phyloP scores from a whole-genome alignment of 1,140 invertebrate species.

The Procambarus virginalis region DNA sequence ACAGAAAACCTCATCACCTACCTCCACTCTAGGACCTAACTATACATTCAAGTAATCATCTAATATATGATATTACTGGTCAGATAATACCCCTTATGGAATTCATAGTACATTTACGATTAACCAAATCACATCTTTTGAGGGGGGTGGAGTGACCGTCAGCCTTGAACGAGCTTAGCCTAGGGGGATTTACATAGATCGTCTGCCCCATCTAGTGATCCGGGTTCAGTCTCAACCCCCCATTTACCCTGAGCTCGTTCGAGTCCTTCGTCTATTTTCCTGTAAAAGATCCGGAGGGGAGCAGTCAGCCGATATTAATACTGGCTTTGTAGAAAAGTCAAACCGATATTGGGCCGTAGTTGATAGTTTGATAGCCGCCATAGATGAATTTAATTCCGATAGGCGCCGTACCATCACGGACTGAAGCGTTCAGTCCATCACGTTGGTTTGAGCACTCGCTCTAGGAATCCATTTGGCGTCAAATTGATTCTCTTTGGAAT shows the following conservation, averaged over 20 bases:
- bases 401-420: conserved; percentile 21
- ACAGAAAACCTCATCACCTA: too few relatives aligned
- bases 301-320: conserved; percentile 28
- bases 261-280: conserved; percentile 9
- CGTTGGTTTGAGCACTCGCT: neutral
- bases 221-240: neutral
- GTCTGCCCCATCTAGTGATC: too few relatives aligned
- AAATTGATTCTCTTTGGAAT: neutral
- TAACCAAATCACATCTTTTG: too few relatives aligned
- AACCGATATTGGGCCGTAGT: conserved; percentile 4
- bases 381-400: conserved; percentile 32
- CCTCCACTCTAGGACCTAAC: too few relatives aligned
- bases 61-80: too few relatives aligned
- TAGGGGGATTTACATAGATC: too few relatives aligned
- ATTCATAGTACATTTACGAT: too few relatives aligned
- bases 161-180: too few relatives aligned
- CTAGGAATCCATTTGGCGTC: neutral
- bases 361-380: conserved; percentile 10
- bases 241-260: too few relatives aligned
- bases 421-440: neutral
- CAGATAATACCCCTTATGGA: too few relatives aligned
- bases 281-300: conserved; percentile 10
- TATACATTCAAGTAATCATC: too few relatives aligned
- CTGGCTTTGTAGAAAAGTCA: conserved; percentile 39
- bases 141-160: too few relatives aligned